Percentiles rank a stretch among this genome's conserved stretches.
phyloP scores from a whole-genome alignment of 1,140 invertebrate genomes.

The Anoplophora glabripennis region DNA sequence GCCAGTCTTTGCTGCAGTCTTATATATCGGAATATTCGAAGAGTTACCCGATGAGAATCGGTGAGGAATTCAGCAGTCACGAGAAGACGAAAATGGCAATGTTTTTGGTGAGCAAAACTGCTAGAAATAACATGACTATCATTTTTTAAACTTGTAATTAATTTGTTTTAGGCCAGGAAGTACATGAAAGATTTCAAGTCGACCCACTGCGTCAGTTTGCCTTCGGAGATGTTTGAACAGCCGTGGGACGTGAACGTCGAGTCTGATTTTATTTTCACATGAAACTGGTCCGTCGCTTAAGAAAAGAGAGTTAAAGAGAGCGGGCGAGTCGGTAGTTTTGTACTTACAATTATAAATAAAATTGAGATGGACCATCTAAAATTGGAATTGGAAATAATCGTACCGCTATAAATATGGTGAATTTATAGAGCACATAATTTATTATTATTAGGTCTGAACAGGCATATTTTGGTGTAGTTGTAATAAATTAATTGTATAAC shows the following conservation, averaged over 20 bases:
- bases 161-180: constrained; percentile 61
- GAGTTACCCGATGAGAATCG: constrained; percentile 62
- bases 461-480: no score
- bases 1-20: constrained; percentile 54
- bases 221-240: constrained; percentile 63
- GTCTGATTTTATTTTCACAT: constrained; percentile 42
- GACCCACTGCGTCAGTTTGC: constrained; percentile 81
- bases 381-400: no score
- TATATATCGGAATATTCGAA: constrained; percentile 57
- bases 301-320: no score
- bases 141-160: not conserved
- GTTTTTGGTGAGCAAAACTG: constrained; percentile 56
- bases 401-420: no score
- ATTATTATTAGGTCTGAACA: no score
- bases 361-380: no score
- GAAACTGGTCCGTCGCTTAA: constrained; percentile 1
- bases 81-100: constrained; percentile 58
- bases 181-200: constrained; percentile 85
- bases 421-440: no score
- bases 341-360: no score
- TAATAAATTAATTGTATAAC: no score
- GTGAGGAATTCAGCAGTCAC: constrained; percentile 53
- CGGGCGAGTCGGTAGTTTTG: no score
- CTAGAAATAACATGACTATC: not conserved
- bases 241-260: constrained; percentile 51